These are phyloP conservation scores for Mesoligia furuncula DNA, from an alignment of 2,888 invertebrate species.

Conservation along the genomic window DNA sequence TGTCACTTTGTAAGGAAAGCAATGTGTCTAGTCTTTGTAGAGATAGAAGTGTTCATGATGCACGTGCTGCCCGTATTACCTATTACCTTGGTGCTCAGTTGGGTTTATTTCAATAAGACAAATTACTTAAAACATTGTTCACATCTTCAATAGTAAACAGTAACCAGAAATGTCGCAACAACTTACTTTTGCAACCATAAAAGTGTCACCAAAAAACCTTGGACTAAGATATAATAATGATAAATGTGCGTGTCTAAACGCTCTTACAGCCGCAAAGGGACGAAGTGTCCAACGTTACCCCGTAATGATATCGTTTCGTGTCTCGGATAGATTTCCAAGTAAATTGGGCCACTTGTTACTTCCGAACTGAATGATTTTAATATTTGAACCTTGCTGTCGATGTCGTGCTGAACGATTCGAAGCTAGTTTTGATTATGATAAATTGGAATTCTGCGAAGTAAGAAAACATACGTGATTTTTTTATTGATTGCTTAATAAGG, in stretches of 20 bases:
- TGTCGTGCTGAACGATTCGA: not conserved
- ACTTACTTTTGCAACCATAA: slow-evolving; percentile 2
- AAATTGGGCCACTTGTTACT: slow-evolving; percentile 49
- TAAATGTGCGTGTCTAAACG: slow-evolving; percentile 34
- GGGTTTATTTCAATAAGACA: not conserved
- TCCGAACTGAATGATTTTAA: slow-evolving; percentile 17
- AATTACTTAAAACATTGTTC: not conserved
- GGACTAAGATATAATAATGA: slow-evolving; percentile 13
- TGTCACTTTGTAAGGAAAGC: too few species aligned
- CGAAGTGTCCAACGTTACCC: slow-evolving; percentile 19
- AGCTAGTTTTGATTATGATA: slow-evolving; percentile 7
- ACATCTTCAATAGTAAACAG: not conserved
- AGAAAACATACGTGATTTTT: slow-evolving; percentile 6
- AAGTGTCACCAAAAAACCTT: slow-evolving; percentile 10
- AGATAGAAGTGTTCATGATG: too few species aligned
- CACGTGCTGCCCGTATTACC: too few species aligned
- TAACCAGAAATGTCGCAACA: not conserved
- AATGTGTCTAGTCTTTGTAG: too few species aligned
- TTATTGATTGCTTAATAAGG: not conserved
- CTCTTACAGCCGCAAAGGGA: slow-evolving; percentile 1
- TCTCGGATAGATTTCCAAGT: slow-evolving; percentile 25
- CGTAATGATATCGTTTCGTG: slow-evolving; percentile 41
- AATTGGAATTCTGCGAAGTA: slow-evolving; percentile 11
- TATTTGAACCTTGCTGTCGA: not conserved
- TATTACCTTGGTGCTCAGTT: too few species aligned